phyloP scores from a whole-genome alignment of 1,140 invertebrate genomes.

The Propsilocerus akamusi region DNA sequence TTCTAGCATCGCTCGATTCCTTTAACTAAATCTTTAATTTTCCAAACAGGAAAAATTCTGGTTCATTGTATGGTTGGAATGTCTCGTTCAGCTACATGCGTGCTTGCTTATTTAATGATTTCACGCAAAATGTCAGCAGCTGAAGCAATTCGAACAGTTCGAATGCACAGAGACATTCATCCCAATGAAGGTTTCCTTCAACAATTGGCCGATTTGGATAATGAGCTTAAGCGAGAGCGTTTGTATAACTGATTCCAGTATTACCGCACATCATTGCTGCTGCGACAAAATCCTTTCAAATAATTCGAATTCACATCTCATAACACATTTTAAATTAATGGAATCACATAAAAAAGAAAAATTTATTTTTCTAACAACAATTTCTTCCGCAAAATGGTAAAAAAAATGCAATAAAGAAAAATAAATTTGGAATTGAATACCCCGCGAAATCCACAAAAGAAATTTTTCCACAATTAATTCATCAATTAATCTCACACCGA shows the following conservation, averaged over 20 bases:
- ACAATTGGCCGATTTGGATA: constrained; percentile 52
- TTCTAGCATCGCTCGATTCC: not conserved
- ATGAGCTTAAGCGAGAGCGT: constrained; percentile 33
- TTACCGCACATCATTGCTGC: too few relatives aligned
- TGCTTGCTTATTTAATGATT: constrained; percentile 69
- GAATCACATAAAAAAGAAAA: too few relatives aligned
- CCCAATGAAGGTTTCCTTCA: constrained; percentile 65
- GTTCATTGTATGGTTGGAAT: constrained; percentile 70
- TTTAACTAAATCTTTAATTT: constrained; percentile 1
- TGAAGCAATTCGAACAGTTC: constrained; percentile 48
- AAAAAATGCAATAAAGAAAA: too few relatives aligned
- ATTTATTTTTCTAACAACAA: too few relatives aligned
- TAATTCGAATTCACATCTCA: too few relatives aligned
- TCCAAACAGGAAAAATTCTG: constrained; percentile 47
- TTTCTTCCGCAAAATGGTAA: too few relatives aligned
- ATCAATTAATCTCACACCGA: too few relatives aligned
- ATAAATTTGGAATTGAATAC: too few relatives aligned
- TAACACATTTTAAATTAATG: too few relatives aligned
- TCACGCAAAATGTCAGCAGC: constrained; percentile 53
- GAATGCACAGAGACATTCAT: constrained; percentile 44
- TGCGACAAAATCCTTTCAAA: too few relatives aligned
- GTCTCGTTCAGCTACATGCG: constrained; percentile 60
- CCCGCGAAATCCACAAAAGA: too few relatives aligned
- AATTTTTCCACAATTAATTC: too few relatives aligned
- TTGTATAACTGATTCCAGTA: constrained; percentile 17